phyloP scores from a whole-genome alignment of 2,888 invertebrate genomes.

The Deilephila elpenor region DNA sequence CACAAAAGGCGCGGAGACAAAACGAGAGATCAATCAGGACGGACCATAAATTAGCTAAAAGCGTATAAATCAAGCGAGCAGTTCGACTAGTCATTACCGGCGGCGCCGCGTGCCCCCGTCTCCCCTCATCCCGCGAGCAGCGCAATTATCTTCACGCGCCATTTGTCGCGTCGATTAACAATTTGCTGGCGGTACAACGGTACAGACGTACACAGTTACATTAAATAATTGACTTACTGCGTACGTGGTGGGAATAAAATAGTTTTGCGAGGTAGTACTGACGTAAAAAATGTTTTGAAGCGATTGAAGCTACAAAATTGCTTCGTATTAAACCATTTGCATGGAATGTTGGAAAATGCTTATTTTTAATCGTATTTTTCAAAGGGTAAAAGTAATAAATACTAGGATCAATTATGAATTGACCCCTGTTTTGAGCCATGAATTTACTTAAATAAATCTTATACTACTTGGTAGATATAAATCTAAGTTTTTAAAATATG shows the following conservation, averaged over 20 bases:
- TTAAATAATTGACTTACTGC: neutral
- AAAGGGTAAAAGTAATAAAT: too few species aligned
- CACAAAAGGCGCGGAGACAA: conserved; percentile 18
- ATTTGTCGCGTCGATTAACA: conserved; percentile 68
- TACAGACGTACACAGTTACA: conserved; percentile 19
- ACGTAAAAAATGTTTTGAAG: too few species aligned
- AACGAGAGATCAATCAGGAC: conserved; percentile 31
- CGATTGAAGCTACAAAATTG: too few species aligned
- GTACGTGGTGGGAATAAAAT: neutral
- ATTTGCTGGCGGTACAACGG: conserved; percentile 55
- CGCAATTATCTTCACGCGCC: conserved; percentile 72
- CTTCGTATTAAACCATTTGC: too few species aligned
- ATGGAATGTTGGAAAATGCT: too few species aligned
- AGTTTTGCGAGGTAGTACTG: neutral
- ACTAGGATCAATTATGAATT: too few species aligned
- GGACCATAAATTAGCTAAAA: conserved; percentile 33
- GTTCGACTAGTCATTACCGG: conserved; percentile 48
- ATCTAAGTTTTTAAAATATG: too few species aligned
- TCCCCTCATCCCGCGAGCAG: conserved; percentile 45
- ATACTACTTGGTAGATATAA: too few species aligned
- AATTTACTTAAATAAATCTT: too few species aligned
- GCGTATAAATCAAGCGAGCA: conserved; percentile 35
- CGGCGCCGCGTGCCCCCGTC: conserved; percentile 30
- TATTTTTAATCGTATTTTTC: too few species aligned
- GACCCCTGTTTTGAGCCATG: too few species aligned